These are phyloP conservation scores for Eristalinus sepulchralis DNA, from an alignment of 2,888 invertebrate genomes.

Conservation along the genomic window DNA sequence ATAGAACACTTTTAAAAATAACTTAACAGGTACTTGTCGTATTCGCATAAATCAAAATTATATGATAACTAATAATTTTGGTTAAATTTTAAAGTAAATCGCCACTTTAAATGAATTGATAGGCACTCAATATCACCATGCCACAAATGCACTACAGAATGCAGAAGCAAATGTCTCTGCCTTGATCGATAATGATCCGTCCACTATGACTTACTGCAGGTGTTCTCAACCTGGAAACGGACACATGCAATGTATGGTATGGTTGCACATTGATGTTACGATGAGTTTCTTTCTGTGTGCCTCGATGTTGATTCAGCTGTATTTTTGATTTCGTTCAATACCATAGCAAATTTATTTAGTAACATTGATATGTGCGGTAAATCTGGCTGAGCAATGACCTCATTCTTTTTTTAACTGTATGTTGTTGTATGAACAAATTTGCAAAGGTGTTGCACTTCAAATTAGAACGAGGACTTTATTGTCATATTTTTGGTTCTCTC, in stretches of 20 bases:
- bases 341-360: constrained; percentile 51
- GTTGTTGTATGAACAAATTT: constrained; percentile 39
- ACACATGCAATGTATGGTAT: neutral
- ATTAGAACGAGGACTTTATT: constrained; percentile 60
- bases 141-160: neutral
- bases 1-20: too few relatives aligned
- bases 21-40: too few relatives aligned
- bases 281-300: neutral
- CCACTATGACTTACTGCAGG: neutral
- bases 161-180: neutral
- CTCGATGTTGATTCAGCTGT: constrained; percentile 41
- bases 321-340: constrained; percentile 34
- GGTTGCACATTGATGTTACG: neutral
- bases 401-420: constrained; percentile 9
- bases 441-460: constrained; percentile 37
- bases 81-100: constrained; percentile 46
- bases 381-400: constrained; percentile 61
- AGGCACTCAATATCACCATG: neutral
- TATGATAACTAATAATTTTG: too few relatives aligned
- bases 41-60: too few relatives aligned
- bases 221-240: neutral
- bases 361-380: constrained; percentile 21
- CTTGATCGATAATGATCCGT: neutral
- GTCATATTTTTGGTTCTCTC: neutral
- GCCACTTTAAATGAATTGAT: constrained; percentile 41